Conservation (phyloP, 2,113 vertebrate species). For the Chaetodon auriga region DNA sequence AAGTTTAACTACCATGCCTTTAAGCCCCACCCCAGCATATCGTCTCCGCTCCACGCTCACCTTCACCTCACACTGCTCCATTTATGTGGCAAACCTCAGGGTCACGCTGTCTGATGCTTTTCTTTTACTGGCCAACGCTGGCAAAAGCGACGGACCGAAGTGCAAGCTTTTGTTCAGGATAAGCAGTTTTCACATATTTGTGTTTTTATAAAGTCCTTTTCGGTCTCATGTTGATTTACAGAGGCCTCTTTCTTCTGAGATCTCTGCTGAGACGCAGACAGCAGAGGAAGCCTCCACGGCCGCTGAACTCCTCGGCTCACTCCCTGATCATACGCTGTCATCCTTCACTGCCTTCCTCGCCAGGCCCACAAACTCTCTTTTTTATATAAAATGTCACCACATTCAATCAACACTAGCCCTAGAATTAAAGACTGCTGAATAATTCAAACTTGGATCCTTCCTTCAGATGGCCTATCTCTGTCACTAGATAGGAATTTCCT, state of each 20-base stretch:
- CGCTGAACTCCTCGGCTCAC: constrained; percentile 49
- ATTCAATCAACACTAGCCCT: constrained; percentile 76
- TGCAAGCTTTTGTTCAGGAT: constrained; percentile 63
- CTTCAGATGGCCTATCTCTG: constrained; percentile 72
- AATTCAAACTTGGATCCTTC: constrained; percentile 72
- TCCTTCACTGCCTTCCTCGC: constrained; percentile 49
- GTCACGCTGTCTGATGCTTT: constrained; percentile 58
- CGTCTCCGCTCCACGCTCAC: constrained; percentile 56
- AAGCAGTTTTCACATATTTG: constrained; percentile 79
- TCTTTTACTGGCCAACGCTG: constrained; percentile 70
- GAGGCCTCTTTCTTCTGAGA: constrained; percentile 57
- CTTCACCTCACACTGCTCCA: constrained; percentile 62
- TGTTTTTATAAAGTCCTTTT: constrained; percentile 79
- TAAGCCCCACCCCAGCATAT: constrained; percentile 51
- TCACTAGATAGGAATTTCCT: constrained; percentile 82
- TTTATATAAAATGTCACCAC: constrained; percentile 65
- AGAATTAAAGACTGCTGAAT: constrained; percentile 77
- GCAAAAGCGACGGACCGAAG: constrained; percentile 53
- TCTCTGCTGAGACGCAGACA: constrained; percentile 67
- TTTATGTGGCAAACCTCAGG: constrained; percentile 74
- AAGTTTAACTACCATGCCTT: constrained; percentile 55
- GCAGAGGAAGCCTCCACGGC: constrained; percentile 61
- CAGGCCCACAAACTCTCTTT: constrained; percentile 55
- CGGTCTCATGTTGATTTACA: constrained; percentile 72
- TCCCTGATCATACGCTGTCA: constrained; percentile 57